phyloP scores from a whole-genome alignment of 2,797 vertebrate genomes.

The Psittacula echo region DNA sequence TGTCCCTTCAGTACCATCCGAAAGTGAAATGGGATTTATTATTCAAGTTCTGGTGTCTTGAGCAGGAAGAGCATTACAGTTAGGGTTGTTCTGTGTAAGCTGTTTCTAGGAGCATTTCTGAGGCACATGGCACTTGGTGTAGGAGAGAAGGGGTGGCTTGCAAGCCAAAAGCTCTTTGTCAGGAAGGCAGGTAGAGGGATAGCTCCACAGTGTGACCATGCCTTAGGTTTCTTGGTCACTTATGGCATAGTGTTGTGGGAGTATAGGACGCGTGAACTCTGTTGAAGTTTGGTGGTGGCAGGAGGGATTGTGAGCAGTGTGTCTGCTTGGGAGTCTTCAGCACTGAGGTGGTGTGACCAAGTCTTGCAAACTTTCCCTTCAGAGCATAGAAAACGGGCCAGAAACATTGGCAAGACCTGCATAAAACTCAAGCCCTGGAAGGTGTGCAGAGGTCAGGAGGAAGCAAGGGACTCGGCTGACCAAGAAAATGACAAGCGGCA shows the following conservation, averaged over 20 bases:
- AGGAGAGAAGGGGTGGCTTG: background rate
- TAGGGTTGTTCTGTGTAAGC: background rate
- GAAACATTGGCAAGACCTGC: rapidly evolving
- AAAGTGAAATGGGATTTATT: background rate
- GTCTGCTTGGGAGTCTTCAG: background rate
- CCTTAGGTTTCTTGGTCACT: background rate
- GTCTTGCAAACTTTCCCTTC: background rate
- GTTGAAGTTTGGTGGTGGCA: background rate
- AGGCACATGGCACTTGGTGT: rapidly evolving
- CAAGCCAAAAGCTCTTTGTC: background rate
- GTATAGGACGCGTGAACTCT: background rate
- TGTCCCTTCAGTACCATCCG: background rate
- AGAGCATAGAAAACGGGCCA: rapidly evolving
- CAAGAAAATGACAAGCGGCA: background rate
- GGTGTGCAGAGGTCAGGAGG: background rate
- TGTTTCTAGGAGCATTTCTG: background rate
- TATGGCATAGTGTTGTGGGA: background rate
- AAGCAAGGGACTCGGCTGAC: background rate
- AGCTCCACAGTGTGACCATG: background rate
- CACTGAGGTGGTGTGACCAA: background rate
- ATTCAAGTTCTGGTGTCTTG: background rate
- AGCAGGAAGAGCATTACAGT: background rate
- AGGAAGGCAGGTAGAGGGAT: background rate
- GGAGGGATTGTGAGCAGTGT: background rate
- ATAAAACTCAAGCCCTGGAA: background rate